Conservation (phyloP, 2,113 vertebrate species). For the Psilopsiagon aurifrons region DNA sequence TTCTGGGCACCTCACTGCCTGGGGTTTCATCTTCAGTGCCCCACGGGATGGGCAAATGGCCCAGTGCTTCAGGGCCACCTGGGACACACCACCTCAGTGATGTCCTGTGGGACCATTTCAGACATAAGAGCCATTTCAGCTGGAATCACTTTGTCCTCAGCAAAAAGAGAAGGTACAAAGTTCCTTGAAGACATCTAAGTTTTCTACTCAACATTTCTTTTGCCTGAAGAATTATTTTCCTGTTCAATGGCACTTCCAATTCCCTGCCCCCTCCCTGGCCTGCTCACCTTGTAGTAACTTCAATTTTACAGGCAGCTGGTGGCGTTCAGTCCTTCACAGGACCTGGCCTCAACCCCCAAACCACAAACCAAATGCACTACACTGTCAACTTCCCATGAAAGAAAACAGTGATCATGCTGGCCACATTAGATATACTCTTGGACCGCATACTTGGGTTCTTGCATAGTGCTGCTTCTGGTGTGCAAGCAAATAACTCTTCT, state of each 20-base stretch:
- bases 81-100: not conserved
- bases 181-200: not conserved
- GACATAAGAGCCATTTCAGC: not conserved
- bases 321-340: not conserved
- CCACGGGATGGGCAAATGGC: fast-evolving
- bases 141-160: not conserved
- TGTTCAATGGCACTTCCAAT: not conserved
- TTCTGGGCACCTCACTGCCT: not conserved
- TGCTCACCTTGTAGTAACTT: not conserved
- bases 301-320: not conserved
- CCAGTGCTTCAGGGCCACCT: not conserved
- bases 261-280: fast-evolving
- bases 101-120: not conserved
- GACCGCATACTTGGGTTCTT: not conserved
- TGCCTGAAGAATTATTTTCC: not conserved
- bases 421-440: not conserved
- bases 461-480: not conserved
- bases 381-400: not conserved
- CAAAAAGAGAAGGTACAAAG: not conserved
- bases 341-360: not conserved
- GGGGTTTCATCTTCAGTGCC: not conserved
- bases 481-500: not conserved
- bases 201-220: not conserved
- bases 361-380: not conserved
- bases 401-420: not conserved